Conservation (phyloP, 2,113 vertebrate genomes). For the Pyxicephalus adspersus region DNA sequence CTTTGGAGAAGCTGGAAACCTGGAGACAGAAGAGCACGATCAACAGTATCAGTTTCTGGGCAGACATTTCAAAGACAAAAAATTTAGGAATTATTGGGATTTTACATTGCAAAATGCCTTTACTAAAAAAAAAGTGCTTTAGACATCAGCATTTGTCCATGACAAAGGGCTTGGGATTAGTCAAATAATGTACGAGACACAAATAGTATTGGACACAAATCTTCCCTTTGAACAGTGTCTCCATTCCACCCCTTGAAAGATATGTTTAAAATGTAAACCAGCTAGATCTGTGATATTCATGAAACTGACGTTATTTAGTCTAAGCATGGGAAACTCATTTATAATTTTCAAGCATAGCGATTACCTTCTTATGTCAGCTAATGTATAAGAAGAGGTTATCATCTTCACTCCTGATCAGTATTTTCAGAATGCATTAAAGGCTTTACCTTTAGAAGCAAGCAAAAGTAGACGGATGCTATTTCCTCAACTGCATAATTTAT, state of each 20-base stretch:
- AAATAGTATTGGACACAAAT: slow-evolving; percentile 23
- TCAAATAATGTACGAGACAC: slow-evolving; percentile 14
- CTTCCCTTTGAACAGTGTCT: slow-evolving; percentile 37
- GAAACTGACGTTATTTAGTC: slow-evolving; percentile 11
- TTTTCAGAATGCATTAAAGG: background rate
- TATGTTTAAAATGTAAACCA: slow-evolving; percentile 58
- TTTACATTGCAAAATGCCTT: slow-evolving; percentile 19
- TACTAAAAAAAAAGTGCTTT: slow-evolving; percentile 5
- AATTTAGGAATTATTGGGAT: slow-evolving; percentile 14
- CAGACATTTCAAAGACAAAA: background rate
- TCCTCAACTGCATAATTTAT: slow-evolving; percentile 67
- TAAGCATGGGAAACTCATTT: background rate
- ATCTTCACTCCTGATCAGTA: background rate
- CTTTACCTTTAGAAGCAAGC: slow-evolving; percentile 61
- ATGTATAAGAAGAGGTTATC: background rate
- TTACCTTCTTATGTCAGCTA: background rate
- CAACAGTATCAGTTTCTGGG: slow-evolving; percentile 35
- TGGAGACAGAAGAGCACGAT: slow-evolving; percentile 12
- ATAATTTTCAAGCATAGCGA: background rate
- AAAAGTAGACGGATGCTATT: slow-evolving; percentile 67
- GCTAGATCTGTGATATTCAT: slow-evolving; percentile 10
- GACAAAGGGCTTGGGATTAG: slow-evolving; percentile 17
- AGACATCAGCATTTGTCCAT: background rate
- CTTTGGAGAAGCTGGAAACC: slow-evolving; percentile 7
- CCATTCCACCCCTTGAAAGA: background rate